Percentiles rank a stretch among this genome's conserved stretches.
Evolutionary conservation across 92 coral and sea anemone species (phyloP).

Genomic region (Isaurus tuberculatus): DNA sequence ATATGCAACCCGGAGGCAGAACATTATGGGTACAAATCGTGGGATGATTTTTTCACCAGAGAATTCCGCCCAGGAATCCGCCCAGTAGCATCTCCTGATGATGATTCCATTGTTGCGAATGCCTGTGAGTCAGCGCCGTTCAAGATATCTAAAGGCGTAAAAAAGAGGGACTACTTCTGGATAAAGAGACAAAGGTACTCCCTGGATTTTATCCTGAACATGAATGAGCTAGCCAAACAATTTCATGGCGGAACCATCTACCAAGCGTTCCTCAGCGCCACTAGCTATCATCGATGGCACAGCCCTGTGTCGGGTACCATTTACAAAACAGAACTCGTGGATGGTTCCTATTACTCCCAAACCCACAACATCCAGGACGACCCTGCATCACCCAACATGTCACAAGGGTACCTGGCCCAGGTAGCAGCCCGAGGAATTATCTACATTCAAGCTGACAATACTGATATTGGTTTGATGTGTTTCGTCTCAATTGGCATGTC

Average conservation of each 20-base stretch:
- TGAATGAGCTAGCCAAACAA: constrained; percentile 48
- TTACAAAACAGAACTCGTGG: constrained; percentile 61
- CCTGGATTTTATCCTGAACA: constrained; percentile 68
- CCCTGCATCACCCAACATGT: constrained; percentile 64
- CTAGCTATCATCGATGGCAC: constrained; percentile 83
- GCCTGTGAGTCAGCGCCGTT: constrained; percentile 80
- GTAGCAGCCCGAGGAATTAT: constrained; percentile 70
- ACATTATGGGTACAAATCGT: constrained; percentile 63
- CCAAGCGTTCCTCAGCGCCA: constrained; percentile 73
- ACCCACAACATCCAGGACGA: constrained; percentile 58
- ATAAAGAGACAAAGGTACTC: constrained; percentile 68
- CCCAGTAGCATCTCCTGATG: constrained; percentile 65
- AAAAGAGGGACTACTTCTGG: constrained; percentile 59
- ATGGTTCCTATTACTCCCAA: constrained; percentile 70
- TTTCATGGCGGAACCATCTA: constrained; percentile 74
- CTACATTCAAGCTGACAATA: constrained; percentile 63
- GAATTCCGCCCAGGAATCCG: constrained; percentile 68
- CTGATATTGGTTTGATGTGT: constrained; percentile 70
- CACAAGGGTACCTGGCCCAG: constrained; percentile 68
- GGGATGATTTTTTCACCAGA: constrained; percentile 78
- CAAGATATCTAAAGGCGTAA: constrained; percentile 44
- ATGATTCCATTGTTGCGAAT: constrained; percentile 65
- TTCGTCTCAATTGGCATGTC: constrained; percentile 71
- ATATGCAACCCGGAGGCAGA: constrained; percentile 52
- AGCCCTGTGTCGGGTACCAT: constrained; percentile 71